Percentiles rank a stretch among this genome's conserved stretches.
Conservation (phyloP, 2,113 vertebrate species). For the Pseudorectes ferrugineus region DNA sequence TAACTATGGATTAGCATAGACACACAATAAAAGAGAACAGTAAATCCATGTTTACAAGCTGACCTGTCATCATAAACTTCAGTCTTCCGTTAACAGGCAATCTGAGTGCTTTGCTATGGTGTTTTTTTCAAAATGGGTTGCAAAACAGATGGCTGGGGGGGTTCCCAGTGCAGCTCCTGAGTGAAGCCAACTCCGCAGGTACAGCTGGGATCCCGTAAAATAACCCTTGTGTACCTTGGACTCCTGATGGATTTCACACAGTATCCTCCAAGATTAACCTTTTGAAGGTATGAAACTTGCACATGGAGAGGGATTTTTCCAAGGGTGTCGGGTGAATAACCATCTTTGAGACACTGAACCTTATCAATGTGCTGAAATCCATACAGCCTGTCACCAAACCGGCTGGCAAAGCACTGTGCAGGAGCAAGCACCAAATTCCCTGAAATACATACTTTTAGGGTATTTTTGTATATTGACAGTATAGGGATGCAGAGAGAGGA, state of each 20-base stretch:
- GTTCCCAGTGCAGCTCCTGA: not conserved
- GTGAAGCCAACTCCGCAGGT: not conserved
- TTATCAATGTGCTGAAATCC: not conserved
- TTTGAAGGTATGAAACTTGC: not conserved
- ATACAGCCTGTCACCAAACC: not conserved
- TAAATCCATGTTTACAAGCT: not conserved
- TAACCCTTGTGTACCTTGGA: fast-evolving
- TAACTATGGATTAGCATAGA: not conserved
- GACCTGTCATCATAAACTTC: not conserved
- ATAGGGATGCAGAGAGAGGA: not conserved
- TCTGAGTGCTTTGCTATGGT: not conserved
- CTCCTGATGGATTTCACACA: not conserved
- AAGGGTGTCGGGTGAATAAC: not conserved
- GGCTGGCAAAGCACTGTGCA: not conserved
- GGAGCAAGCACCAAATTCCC: not conserved
- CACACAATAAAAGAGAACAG: not conserved
- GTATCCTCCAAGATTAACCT: fast-evolving
- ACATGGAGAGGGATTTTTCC: not conserved
- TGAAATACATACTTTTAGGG: not conserved
- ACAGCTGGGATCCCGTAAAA: not conserved
- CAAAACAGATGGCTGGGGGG: not conserved
- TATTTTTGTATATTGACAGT: not conserved
- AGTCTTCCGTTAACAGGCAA: not conserved
- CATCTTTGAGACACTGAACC: not conserved
- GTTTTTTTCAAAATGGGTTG: not conserved